Percentiles rank a stretch among this genome's conserved stretches.
Conservation (phyloP, 2,113 vertebrate genomes). For the Poicephalus gulielmi region DNA sequence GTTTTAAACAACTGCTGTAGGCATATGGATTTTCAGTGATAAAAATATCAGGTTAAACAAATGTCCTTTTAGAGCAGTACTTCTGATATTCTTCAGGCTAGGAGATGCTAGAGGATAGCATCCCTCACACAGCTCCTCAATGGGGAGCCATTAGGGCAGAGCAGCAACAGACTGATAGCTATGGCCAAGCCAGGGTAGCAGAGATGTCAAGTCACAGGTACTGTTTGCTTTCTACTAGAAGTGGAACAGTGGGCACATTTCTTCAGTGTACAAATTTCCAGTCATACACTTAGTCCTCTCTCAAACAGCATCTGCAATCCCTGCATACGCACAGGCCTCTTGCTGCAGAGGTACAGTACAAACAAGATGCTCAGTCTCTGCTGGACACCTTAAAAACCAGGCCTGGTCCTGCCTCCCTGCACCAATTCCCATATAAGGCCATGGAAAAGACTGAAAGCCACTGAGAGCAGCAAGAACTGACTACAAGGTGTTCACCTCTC, state of each 20-base stretch:
- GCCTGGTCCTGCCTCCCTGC: neutral
- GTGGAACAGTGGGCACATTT: neutral
- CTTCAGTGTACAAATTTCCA: neutral
- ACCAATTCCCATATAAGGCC: neutral
- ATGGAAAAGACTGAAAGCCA: neutral
- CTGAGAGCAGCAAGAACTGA: neutral
- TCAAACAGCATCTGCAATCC: neutral
- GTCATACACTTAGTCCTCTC: neutral
- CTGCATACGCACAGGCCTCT: neutral
- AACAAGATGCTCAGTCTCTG: neutral
- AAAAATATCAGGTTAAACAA: neutral
- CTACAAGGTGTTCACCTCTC: neutral
- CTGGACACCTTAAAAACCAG: neutral
- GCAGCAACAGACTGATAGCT: neutral
- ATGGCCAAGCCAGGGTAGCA: rapidly evolving
- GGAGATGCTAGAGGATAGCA: neutral
- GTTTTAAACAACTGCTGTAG: neutral
- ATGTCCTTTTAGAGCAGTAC: neutral
- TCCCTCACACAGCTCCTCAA: neutral
- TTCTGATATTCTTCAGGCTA: neutral
- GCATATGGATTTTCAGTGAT: neutral
- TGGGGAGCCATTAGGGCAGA: neutral
- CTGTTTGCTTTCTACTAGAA: neutral
- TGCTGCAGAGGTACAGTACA: neutral
- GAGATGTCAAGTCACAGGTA: neutral